phyloP scores from a whole-genome alignment of 2,797 vertebrate genomes.

The Clarias pachynema region DNA sequence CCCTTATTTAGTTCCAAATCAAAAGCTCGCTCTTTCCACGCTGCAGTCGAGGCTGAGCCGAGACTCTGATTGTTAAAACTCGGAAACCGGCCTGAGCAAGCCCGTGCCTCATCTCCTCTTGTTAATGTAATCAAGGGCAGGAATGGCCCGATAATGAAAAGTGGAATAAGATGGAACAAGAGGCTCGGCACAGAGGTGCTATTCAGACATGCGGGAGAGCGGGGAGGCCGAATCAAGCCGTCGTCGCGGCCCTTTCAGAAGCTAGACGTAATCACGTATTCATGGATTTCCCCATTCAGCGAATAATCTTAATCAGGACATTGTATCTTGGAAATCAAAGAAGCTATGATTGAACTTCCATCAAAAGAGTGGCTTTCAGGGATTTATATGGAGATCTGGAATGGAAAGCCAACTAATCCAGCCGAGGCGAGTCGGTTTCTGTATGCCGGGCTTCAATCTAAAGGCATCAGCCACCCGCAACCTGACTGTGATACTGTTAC shows the following conservation, averaged over 20 bases:
- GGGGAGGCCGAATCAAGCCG: conserved; percentile 42
- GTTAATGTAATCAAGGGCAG: conserved; percentile 56
- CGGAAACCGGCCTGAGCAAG: conserved; percentile 41
- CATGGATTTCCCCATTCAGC: conserved; percentile 55
- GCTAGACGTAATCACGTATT: conserved; percentile 57
- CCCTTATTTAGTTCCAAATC: conserved; percentile 29
- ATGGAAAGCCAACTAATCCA: conserved; percentile 35
- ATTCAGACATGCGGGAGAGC: conserved; percentile 29
- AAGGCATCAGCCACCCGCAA: conserved; percentile 35
- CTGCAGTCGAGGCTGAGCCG: conserved; percentile 6
- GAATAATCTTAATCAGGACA: conserved; percentile 62
- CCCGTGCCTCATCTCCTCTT: conserved; percentile 34
- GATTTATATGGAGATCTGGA: conserved; percentile 56
- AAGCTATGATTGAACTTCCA: conserved; percentile 58
- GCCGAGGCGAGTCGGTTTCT: conserved; percentile 35
- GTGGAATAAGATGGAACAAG: conserved; percentile 52
- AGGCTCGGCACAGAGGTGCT: conserved; percentile 47
- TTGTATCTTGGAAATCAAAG: conserved; percentile 57
- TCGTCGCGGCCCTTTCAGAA: conserved; percentile 37
- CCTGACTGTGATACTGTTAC: conserved; percentile 44
- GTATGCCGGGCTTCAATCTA: conserved; percentile 44
- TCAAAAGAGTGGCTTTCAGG: conserved; percentile 51
- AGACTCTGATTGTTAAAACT: conserved; percentile 44
- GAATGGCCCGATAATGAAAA: conserved; percentile 44
- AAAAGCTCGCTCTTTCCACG: background rate